Percentiles rank a stretch among this genome's conserved stretches.
These are phyloP conservation scores for Tachystola acroxantha DNA, from an alignment of 2,888 invertebrate genomes.

Conservation along the genomic window DNA sequence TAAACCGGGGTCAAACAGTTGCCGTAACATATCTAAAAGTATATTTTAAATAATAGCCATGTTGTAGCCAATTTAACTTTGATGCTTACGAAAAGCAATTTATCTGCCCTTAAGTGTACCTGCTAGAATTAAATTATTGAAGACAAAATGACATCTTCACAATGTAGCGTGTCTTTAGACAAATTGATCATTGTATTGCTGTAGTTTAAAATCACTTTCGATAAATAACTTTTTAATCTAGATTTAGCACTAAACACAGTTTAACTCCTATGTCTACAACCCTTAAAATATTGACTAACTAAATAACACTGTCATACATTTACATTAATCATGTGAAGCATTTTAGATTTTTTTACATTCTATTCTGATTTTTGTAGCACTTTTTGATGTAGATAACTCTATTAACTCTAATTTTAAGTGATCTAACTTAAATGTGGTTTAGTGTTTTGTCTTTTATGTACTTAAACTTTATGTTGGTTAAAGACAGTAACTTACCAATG, in stretches of 20 bases:
- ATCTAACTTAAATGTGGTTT: slow-evolving; percentile 5
- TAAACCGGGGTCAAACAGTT: too few relatives aligned
- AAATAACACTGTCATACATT: slow-evolving; percentile 8
- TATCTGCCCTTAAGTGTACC: slow-evolving; percentile 54
- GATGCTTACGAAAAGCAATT: slow-evolving; percentile 28
- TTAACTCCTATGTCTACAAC: slow-evolving; percentile 11
- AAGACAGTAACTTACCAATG: background rate
- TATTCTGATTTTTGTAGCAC: slow-evolving; percentile 15
- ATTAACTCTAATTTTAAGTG: slow-evolving; percentile 11
- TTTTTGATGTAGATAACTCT: slow-evolving; percentile 20
- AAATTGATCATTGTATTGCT: slow-evolving; percentile 11
- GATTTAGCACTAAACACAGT: slow-evolving; percentile 11
- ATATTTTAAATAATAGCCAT: background rate
- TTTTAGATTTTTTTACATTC: slow-evolving; percentile 5
- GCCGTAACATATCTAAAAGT: too few relatives aligned
- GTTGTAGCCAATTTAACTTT: slow-evolving; percentile 25
- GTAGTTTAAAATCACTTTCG: slow-evolving; percentile 12
- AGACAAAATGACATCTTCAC: background rate
- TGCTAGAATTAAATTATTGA: slow-evolving; percentile 3
- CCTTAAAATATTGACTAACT: slow-evolving; percentile 10
- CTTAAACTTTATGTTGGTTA: slow-evolving; percentile 1
- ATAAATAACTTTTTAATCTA: slow-evolving; percentile 4
- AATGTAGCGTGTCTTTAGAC: slow-evolving; percentile 14
- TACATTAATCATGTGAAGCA: slow-evolving; percentile 7
- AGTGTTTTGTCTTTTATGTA: slow-evolving; percentile 1